phyloP scores from a whole-genome alignment of 1,140 invertebrate genomes.

The Pseudobourletiella spinata region DNA sequence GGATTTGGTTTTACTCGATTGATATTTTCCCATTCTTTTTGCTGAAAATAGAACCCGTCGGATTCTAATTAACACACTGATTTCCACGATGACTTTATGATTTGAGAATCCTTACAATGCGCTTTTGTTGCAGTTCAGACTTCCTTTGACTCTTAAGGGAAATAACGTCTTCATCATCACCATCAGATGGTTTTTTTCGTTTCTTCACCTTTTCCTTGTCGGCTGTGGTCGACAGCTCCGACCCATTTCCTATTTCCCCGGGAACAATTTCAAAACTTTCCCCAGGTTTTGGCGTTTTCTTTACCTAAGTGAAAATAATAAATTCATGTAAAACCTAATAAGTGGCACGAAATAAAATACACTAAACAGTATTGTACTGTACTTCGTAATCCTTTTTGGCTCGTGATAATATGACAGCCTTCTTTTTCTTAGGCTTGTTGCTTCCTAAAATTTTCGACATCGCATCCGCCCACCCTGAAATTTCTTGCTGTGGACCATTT shows the following conservation, averaged over 20 bases:
- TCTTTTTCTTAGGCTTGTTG: constrained; percentile 63
- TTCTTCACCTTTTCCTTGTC: constrained; percentile 6
- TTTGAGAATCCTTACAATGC: too few species aligned
- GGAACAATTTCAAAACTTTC: background rate
- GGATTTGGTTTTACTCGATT: constrained; percentile 52
- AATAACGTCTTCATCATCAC: constrained; percentile 19
- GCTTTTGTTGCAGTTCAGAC: constrained; percentile 24
- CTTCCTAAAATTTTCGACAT: constrained; percentile 57
- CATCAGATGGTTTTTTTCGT: too few species aligned
- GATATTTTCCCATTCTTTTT: constrained; percentile 53
- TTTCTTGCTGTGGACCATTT: constrained; percentile 30
- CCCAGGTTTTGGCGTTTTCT: constrained; percentile 46
- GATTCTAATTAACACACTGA: background rate
- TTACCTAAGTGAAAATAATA: constrained; percentile 42
- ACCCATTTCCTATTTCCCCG: background rate
- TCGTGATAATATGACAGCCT: constrained; percentile 54
- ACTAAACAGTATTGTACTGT: background rate
- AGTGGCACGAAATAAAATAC: background rate
- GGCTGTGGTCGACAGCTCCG: background rate
- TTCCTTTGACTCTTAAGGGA: constrained; percentile 18
- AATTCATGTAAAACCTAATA: background rate
- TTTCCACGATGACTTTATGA: too few species aligned
- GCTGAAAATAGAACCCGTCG: constrained; percentile 40
- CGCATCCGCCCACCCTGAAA: constrained; percentile 46
- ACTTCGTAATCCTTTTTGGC: constrained; percentile 43